phyloP scores from a whole-genome alignment of 2,113 vertebrate species.

The Galeopterus variegatus region DNA sequence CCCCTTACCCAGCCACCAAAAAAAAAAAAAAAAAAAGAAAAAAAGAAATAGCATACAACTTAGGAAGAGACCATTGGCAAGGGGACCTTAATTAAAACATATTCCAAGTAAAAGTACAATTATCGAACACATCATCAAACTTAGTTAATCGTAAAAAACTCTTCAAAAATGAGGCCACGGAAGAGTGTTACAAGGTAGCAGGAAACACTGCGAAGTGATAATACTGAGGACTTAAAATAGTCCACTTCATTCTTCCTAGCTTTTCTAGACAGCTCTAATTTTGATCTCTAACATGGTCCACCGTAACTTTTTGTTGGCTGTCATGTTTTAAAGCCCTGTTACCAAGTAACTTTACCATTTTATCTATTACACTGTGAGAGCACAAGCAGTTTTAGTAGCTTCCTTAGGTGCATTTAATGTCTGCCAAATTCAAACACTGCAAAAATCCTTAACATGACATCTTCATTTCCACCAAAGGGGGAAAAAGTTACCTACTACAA shows the following conservation, averaged over 20 bases:
- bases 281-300: not conserved
- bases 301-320: not conserved
- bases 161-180: slow-evolving; percentile 6
- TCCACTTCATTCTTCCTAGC: not conserved
- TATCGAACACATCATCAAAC: not conserved
- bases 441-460: not conserved
- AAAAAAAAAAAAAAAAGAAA: no score
- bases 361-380: not conserved
- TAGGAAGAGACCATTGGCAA: not conserved
- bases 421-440: not conserved
- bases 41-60: not conserved
- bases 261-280: not conserved
- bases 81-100: not conserved
- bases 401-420: not conserved
- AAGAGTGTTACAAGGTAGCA: not conserved
- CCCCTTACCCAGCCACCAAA: no score
- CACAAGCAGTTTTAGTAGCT: not conserved
- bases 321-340: not conserved
- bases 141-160: not conserved
- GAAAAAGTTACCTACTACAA: not conserved
- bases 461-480: not conserved
- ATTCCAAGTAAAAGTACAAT: not conserved
- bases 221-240: not conserved
- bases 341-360: not conserved
- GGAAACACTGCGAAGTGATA: not conserved